phyloP scores from a whole-genome alignment of 2,797 vertebrate genomes.

The Muraenolepis orangiensis region DNA sequence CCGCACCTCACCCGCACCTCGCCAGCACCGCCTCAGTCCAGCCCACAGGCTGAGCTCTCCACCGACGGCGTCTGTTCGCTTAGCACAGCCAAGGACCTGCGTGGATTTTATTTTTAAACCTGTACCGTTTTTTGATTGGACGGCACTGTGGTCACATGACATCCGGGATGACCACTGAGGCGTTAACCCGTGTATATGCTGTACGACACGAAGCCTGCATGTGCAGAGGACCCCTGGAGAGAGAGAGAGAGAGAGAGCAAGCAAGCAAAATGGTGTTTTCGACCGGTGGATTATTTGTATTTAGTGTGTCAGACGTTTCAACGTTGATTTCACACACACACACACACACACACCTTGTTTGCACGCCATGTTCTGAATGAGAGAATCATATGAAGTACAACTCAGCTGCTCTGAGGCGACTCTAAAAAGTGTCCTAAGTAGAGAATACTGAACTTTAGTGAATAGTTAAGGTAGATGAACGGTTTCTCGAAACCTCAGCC shows the following conservation, averaged over 20 bases:
- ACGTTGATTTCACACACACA: slow-evolving; percentile 1
- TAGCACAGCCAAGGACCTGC: not conserved
- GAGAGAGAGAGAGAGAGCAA: not conserved
- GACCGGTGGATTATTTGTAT: slow-evolving; percentile 9
- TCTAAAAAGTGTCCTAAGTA: slow-evolving; percentile 37
- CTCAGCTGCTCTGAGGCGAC: slow-evolving; percentile 37
- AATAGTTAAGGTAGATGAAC: slow-evolving; percentile 26
- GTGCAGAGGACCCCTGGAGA: not conserved
- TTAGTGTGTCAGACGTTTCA: not conserved
- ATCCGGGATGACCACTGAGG: not conserved
- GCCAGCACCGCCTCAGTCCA: not conserved
- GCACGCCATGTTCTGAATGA: slow-evolving; percentile 61
- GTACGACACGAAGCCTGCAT: not conserved
- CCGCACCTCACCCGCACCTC: not conserved
- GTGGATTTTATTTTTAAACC: not conserved
- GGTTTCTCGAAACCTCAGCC: slow-evolving; percentile 35
- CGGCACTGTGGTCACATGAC: not conserved
- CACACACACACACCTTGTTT: slow-evolving; percentile 46
- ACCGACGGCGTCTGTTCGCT: not conserved
- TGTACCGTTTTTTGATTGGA: not conserved
- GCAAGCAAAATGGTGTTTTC: not conserved
- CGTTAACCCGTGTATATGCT: not conserved
- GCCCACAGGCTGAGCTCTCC: not conserved
- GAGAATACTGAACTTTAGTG: slow-evolving; percentile 59
- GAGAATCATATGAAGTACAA: slow-evolving; percentile 21